Evolutionary conservation across 1,140 invertebrate species (phyloP).

Genomic region (Calephelis nemesis): DNA sequence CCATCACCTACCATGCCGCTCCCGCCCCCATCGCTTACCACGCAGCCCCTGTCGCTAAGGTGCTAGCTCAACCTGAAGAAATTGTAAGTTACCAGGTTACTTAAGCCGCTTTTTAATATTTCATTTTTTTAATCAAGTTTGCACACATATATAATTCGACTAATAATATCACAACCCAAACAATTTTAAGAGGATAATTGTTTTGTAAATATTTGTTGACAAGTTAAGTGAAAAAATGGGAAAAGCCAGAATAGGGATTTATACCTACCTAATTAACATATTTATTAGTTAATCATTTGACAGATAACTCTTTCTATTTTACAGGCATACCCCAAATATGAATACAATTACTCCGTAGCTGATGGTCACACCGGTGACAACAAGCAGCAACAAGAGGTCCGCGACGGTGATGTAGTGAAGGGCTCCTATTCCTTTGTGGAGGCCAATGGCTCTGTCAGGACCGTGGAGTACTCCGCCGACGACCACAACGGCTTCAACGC

Average conservation of each 20-base stretch:
- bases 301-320: neutral
- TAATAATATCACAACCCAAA: too few species aligned
- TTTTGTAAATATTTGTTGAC: too few species aligned
- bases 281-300: too few species aligned
- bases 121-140: too few species aligned
- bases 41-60: neutral
- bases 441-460: constrained; percentile 79
- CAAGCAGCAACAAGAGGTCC: constrained; percentile 76
- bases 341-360: constrained; percentile 75
- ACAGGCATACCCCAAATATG: constrained; percentile 61
- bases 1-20: constrained; percentile 4
- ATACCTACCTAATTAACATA: too few species aligned
- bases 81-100: neutral
- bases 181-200: too few species aligned
- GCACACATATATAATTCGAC: too few species aligned
- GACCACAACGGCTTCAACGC: constrained; percentile 80
- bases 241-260: too few species aligned
- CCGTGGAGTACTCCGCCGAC: constrained; percentile 78
- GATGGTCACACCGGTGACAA: constrained; percentile 66
- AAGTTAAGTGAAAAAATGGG: too few species aligned
- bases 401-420: constrained; percentile 78
- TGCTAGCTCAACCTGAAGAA: neutral
- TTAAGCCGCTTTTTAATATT: too few species aligned
- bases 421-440: constrained; percentile 79
- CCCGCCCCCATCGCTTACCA: constrained; percentile 15